Conservation (phyloP, 2,888 invertebrate species). For the Cryptocheilus praepositus region DNA sequence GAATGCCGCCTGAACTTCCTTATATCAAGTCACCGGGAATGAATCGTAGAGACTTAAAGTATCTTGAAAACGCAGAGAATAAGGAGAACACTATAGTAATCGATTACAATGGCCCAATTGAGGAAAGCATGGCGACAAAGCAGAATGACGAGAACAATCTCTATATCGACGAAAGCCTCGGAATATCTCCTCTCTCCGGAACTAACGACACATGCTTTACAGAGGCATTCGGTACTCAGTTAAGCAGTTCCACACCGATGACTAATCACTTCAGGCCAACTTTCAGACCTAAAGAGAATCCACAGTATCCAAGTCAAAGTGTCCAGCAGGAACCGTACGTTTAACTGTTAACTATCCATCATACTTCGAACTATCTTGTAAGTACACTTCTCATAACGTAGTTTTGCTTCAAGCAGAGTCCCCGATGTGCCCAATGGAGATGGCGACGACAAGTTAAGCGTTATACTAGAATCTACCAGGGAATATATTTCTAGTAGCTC, state of each 20-base stretch:
- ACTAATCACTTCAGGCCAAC: constrained; percentile 65
- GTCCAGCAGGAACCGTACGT: constrained; percentile 53
- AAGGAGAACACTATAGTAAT: constrained; percentile 69
- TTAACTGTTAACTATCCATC: no score
- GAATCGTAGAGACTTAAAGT: constrained; percentile 71
- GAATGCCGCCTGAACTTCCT: constrained; percentile 69
- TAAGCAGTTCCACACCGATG: constrained; percentile 71
- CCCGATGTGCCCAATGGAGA: constrained; percentile 48
- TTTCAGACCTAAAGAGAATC: constrained; percentile 57
- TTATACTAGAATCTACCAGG: constrained; percentile 80
- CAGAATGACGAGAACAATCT: constrained; percentile 59
- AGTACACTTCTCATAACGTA: neutral
- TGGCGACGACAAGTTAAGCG: constrained; percentile 76
- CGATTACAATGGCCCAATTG: constrained; percentile 64
- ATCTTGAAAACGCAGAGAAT: constrained; percentile 69
- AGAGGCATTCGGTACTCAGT: constrained; percentile 64
- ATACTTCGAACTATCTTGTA: neutral
- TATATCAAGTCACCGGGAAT: constrained; percentile 71
- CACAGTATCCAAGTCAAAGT: constrained; percentile 52
- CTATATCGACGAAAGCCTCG: constrained; percentile 69
- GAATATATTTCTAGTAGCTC: constrained; percentile 78
- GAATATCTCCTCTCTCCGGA: constrained; percentile 62
- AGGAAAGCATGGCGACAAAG: constrained; percentile 59
- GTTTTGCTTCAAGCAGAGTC: constrained; percentile 41
- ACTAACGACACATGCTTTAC: constrained; percentile 69